phyloP scores from a whole-genome alignment of 2,113 vertebrate genomes.

The Upupa epops region DNA sequence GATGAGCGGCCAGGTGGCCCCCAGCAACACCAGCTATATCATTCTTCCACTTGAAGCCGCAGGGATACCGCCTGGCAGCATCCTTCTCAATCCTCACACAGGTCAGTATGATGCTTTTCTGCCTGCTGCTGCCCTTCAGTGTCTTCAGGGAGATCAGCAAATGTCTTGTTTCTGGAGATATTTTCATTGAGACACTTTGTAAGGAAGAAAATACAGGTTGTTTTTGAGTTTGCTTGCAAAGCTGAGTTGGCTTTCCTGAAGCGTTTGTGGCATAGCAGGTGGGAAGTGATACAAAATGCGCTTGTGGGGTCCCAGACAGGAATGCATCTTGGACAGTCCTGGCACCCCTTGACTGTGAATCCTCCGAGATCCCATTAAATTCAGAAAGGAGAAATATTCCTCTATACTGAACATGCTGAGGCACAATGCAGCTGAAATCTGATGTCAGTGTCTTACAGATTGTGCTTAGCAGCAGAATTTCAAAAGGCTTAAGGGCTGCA shows the following conservation, averaged over 20 bases:
- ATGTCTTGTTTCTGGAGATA: not conserved
- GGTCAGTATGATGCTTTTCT: constrained; percentile 72
- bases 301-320: accelerated
- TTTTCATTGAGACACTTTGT: not conserved
- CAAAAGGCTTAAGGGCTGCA: not conserved
- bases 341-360: not conserved
- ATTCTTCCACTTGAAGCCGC: constrained; percentile 86
- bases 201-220: not conserved
- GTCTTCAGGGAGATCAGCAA: not conserved
- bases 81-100: constrained; percentile 93
- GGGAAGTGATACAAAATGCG: not conserved
- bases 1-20: constrained; percentile 72
- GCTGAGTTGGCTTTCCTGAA: not conserved
- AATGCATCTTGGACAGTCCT: not conserved
- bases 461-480: not conserved
- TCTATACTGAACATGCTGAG: not conserved
- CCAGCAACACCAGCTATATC: constrained; percentile 85
- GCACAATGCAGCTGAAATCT: accelerated
- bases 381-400: not conserved
- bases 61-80: constrained; percentile 92
- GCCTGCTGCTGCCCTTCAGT: not conserved
- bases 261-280: not conserved
- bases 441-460: not conserved
- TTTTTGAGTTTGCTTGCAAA: not conserved
- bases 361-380: not conserved